A percentile compares a stretch with the other conserved stretches of the same genome.
Evolutionary conservation across 2,888 invertebrate species (phyloP).

Genomic region (Arrhopalites spinosus): DNA sequence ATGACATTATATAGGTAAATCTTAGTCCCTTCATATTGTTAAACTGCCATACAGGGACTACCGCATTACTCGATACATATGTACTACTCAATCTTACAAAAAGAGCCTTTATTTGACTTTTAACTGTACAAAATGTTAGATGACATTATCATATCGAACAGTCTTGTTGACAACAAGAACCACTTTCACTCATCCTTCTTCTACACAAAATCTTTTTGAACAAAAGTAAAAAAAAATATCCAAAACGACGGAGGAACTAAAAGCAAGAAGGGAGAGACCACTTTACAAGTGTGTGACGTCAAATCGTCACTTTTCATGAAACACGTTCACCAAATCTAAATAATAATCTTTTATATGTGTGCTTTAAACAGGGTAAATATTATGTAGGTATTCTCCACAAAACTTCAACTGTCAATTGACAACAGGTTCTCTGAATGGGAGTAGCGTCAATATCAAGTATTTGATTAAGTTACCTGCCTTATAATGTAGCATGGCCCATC

Average conservation of each 20-base stretch:
- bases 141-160: constrained; percentile 5
- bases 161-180: constrained; percentile 20
- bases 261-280: too few species aligned
- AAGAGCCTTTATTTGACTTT: not conserved
- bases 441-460: not conserved
- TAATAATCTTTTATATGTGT: too few species aligned
- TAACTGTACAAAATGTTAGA: not conserved
- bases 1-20: not conserved
- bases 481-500: not conserved
- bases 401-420: not conserved
- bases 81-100: not conserved
- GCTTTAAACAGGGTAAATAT: too few species aligned
- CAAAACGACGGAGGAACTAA: too few species aligned
- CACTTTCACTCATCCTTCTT: constrained; percentile 20
- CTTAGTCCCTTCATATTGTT: not conserved
- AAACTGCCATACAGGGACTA: not conserved
- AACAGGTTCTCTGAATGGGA: not conserved
- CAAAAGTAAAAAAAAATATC: not conserved
- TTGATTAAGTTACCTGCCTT: not conserved
- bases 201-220: not conserved
- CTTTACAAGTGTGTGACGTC: too few species aligned
- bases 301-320: too few species aligned
- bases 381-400: too few species aligned
- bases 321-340: too few species aligned
- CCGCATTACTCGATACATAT: not conserved